Conservation (phyloP, 2,797 vertebrate species). For the Hirundo rustica region DNA sequence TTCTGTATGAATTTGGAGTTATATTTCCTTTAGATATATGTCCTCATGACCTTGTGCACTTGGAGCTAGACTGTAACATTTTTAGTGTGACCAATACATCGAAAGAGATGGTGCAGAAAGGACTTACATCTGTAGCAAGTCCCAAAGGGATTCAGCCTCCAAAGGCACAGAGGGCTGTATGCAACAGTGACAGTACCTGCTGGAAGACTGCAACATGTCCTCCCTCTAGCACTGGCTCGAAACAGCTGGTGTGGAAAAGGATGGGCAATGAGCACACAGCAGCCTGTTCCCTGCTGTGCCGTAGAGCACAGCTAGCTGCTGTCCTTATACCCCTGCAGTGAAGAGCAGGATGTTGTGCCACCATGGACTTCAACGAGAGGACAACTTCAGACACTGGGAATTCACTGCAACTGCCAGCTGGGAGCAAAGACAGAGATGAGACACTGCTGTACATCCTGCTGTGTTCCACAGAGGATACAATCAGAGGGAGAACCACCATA, state of each 20-base stretch:
- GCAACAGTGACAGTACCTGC: background rate
- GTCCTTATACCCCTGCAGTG: background rate
- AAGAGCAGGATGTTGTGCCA: background rate
- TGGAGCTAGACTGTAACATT: background rate
- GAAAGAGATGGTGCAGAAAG: slow-evolving; percentile 32
- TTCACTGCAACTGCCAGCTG: background rate
- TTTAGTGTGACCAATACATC: background rate
- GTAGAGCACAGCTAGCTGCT: background rate
- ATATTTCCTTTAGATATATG: background rate
- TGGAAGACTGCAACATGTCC: background rate
- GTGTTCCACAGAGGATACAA: background rate
- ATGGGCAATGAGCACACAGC: background rate
- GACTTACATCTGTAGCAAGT: background rate
- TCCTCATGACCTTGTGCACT: background rate
- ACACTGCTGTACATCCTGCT: background rate
- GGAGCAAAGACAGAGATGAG: background rate
- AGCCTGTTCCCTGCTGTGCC: background rate
- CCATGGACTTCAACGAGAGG: background rate
- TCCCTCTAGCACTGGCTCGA: background rate
- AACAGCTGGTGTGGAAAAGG: background rate
- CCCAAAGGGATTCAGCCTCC: slow-evolving; percentile 3
- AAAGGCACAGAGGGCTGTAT: background rate
- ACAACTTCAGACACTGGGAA: background rate
- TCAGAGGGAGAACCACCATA: background rate
- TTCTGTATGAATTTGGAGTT: background rate